Evolutionary conservation across 92 coral and sea anemone genomes (phyloP).

Genomic region (Paramuricea clavata): DNA sequence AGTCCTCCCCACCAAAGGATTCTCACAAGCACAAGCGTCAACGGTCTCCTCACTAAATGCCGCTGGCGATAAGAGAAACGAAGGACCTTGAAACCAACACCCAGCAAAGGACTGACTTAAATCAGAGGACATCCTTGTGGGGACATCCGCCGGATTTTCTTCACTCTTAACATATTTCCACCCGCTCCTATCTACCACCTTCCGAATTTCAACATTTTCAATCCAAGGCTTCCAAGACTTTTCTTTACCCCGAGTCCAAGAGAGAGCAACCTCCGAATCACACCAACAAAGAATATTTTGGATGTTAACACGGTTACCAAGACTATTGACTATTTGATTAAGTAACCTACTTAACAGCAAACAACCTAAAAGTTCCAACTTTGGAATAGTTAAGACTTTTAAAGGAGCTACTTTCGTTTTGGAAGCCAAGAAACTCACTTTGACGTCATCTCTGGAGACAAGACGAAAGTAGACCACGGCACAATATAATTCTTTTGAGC

Average conservation of each 20-base stretch:
- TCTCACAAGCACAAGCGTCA: not conserved
- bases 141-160: constrained; percentile 25
- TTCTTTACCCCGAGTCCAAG: constrained; percentile 19
- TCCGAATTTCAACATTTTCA: not conserved
- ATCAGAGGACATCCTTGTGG: constrained; percentile 16
- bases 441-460: not conserved
- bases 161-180: constrained; percentile 21
- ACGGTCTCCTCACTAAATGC: not conserved
- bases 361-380: constrained; percentile 22
- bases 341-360: constrained; percentile 18
- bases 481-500: constrained; percentile 21
- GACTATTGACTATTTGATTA: not conserved
- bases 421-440: not conserved
- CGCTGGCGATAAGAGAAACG: not conserved
- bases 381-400: constrained; percentile 10
- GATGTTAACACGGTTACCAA: not conserved
- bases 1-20: not conserved
- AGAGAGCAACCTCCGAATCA: constrained; percentile 29
- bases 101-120: constrained; percentile 16
- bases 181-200: constrained; percentile 14
- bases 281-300: not conserved
- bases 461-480: constrained; percentile 29
- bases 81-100: constrained; percentile 24
- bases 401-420: constrained; percentile 19
- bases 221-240: constrained; percentile 17